Base-by-base conservation (phyloP, 30 jellyfish, hydroid and myxozoan species). In the Hydractinia echinata region DNA sequence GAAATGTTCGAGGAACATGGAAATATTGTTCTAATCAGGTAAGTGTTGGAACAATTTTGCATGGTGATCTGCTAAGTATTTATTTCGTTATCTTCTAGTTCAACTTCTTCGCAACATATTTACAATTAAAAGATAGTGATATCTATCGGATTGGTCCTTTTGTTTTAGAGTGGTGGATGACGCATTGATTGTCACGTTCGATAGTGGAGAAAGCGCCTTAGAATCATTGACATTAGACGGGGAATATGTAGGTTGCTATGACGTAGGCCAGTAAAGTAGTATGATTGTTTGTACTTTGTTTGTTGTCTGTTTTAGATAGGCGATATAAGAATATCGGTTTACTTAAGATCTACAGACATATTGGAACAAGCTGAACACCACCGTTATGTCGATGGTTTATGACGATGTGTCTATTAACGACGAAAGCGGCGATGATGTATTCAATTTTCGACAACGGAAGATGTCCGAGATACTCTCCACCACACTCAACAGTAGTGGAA, bases 171-270 rank as follows among this genome's bases (percentile, higher is more conserved):
- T 83, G 69, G 89, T 94, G 7, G 99, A 94, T 64, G 92, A 88
- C 74, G 89, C 83, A 18, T 61, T 94, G 30, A 76, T 76, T 39
- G 72, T 84, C 51, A 94, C 99, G 5, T 94, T 67, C 64, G 96
- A 94, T 49, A 81, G 61, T 82, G 99, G 99, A 5, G 70, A 79
- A 56, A 77, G 91, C 84, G 99, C 99, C 44, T 66, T 87, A 56
- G 92, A 87, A 11, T 83, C 97, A 8, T 84, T 87, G 56, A 95
- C 85, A 44, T 76, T 82, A 74, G 88, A 78, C 61, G 96, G 90
- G 7, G 66, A 69, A 73, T 72, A 56, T 91, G 97, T 91, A 16
- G 20, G 74, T 72, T 10, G 69, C 19, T 58, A 11, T 58, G 15
- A 16, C 18, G 69, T 58, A 30, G 1, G 44, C 1, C 44, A 30